Evolutionary conservation across 1,140 invertebrate species (phyloP), one percentile per base, ranked within the genome.

Genomic region (Amphibalanus amphitrite): DNA sequence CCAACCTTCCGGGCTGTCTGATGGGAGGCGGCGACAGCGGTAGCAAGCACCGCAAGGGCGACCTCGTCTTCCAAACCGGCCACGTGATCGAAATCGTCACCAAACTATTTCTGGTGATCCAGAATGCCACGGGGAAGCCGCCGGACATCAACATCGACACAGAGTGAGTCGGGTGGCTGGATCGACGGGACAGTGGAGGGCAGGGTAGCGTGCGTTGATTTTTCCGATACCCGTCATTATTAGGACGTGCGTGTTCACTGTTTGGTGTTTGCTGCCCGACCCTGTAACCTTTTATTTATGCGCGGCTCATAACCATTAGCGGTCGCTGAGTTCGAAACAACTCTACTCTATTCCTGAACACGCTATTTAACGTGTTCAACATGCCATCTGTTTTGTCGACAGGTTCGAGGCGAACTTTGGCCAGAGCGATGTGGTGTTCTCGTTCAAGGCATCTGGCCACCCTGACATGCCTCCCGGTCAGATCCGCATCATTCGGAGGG

Each of bases 81-180:
- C 91, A 93, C 81, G 86, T 92, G 74, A 90, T 94, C 73, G 92
- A 94, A 82, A 88, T 93, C 73, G 90, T 92, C 73, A 92, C 92
- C 72, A 94, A 93, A 83, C 82, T 92, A 76, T 93, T 91, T 82
- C 83, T 93, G 67, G 90, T 92, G 40, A 88, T 93, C 73, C 90
- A 93, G 83, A 92, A 92, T 81, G 87, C 88, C n/a, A 86, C 88
- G 29, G 88, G 88, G 65, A 89, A 88, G 80, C 87, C 89, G 75
- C 90, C 90, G 8, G 88, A 90, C 81, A 86, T 93, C 33, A 79
- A 82, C 70, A 80, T 84, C 67, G 75, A 78, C n/a, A 77, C 79
- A 29, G 79, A 81, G 82, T 83, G 67, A 74, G 74, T 74, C 6
- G 25, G 13, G 15, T 65, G 28, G 3, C 28, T 20, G 29, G 3